Evolutionary conservation across 1,140 invertebrate species (phyloP), one percentile per base, ranked within the genome.

Genomic region (Asobara japonica): DNA sequence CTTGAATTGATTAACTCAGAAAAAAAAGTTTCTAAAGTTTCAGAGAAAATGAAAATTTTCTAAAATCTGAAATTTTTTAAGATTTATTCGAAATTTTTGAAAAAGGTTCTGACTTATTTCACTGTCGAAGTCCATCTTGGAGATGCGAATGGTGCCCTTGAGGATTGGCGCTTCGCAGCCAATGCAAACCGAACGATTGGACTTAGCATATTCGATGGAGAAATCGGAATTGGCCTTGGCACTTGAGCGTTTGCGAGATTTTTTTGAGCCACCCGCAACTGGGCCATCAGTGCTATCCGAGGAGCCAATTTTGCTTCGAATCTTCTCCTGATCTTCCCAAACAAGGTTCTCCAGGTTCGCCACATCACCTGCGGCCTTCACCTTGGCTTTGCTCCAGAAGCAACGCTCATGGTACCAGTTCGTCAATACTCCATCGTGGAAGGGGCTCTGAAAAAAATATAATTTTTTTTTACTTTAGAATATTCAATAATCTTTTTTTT

Each of bases 371-470:
- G 91, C 89, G 64, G 89, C 89, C 74, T 90, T 89, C 7, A 95
- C 93, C 13, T 92, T 90, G 79, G 94, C 93, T 83, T 94, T 96
- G 68, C 88, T 80, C 79, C 98, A 98, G 83, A 99, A 98, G 83
- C 97, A 99, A 2, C 89, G 88, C 69, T 91, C 89, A 88, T 99
- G 97, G 84, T 93, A 95, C 97, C 97, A 99, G 74, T 93, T 92
- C 1, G 95, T 89, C 72, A 93, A 89, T 86, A 94, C 97, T 4
- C 96, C 96, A 92, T 99, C 97, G 89, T 95, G 94, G 78, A 93
- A 91, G 8, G 94, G 92, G 30, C 95, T 97, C 95, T 97, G 81
- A 7, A 73, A 68, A 56, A 18, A 73, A 56, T 56, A 13, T 45
- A 56, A 25, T 20, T 20, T 6, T n/a, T n/a, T n/a, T n/a, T n/a